Base-by-base conservation (phyloP, 2,113 vertebrate species). In the Proterorhinus semilunaris region DNA sequence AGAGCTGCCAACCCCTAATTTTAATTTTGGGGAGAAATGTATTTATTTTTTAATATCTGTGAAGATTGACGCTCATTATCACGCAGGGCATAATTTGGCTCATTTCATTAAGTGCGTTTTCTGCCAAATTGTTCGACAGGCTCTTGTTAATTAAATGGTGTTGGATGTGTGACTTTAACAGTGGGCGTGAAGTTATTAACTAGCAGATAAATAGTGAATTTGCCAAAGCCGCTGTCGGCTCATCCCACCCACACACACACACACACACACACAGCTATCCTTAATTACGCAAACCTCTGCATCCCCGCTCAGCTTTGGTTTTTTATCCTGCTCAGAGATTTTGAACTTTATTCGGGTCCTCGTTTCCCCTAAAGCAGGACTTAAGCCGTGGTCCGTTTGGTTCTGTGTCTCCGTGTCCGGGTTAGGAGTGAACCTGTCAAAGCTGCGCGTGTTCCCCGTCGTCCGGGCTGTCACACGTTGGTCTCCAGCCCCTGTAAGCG, bases 401-500 rank as follows among this genome's bases (percentile, higher is more conserved):
- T 47, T n/a, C 45, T 44, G 62, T 59, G 21, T n/a, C 44, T 70
- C 71, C 55, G 10, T 36, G 27, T 36, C 27, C 27, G 3, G 27
- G 76, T 71, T 36, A 59, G 63, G 69, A 11, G 51, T 42, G 7
- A 49, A 75, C 69, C 68, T 58, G 44, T n/a, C 16, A 53, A 9
- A 16, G 27, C 21, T 16, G 69, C 68, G 62, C n/a, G 16, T 6
- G 57, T 16, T 47, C 16, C 16, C 13, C 36, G 2, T 15, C 49
- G 59, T 3, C 6, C 44, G 57, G 49, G 21, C 13, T 50, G 8
- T 92, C 93, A 98, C 61, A 99, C 97, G 0, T 99, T 96, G 59
- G 96, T 99, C 81, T 99, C 96, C 42, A 99, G 87, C 2, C 95
- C 95, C 13, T 98, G 94, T 61, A 99, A 85, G 10, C 96, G 98